Evolutionary conservation across 2,888 invertebrate species (phyloP).

Genomic region (Teleogryllus oceanicus): DNA sequence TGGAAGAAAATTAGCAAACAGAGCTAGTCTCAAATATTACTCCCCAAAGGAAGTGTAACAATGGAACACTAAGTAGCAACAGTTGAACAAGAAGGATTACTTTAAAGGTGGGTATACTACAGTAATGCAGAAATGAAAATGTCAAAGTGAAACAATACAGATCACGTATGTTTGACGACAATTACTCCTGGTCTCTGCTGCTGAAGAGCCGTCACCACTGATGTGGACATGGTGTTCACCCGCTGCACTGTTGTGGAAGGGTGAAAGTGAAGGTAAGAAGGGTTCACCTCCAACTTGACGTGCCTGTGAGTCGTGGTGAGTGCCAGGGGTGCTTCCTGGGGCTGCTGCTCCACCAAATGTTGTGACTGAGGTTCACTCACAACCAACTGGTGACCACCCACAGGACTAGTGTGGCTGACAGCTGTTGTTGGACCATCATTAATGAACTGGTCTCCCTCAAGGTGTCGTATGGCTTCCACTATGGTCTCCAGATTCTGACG

Average conservation of each 20-base stretch:
- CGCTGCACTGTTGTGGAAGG: slow-evolving; percentile 51
- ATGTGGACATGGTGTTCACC: slow-evolving; percentile 36
- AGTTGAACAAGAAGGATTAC: slow-evolving; percentile 18
- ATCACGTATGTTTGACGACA: slow-evolving; percentile 78
- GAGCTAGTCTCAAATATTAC: slow-evolving; percentile 1
- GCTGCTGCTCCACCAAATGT: slow-evolving; percentile 35
- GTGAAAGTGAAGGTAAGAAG: slow-evolving; percentile 39
- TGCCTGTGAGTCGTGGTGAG: slow-evolving; percentile 50
- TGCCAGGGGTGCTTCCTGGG: slow-evolving; percentile 58
- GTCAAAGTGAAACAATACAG: slow-evolving; percentile 43
- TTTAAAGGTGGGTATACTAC: slow-evolving; percentile 9
- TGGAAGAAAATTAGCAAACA: not conserved
- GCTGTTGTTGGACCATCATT: slow-evolving; percentile 62
- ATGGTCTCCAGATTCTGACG: slow-evolving; percentile 96
- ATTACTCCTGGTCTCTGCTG: slow-evolving; percentile 85
- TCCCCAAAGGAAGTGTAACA: not conserved
- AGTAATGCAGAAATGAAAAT: not conserved
- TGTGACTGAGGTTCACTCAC: slow-evolving; percentile 38
- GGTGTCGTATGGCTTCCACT: slow-evolving; percentile 95
- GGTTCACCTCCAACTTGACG: slow-evolving; percentile 55
- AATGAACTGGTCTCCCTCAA: slow-evolving; percentile 94
- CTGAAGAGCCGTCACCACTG: slow-evolving; percentile 46
- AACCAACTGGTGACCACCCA: slow-evolving; percentile 43
- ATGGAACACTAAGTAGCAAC: slow-evolving; percentile 18
- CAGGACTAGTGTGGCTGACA: slow-evolving; percentile 20